Percentiles rank a stretch among this genome's conserved stretches.
phyloP scores from a whole-genome alignment of 2,888 invertebrate genomes.

The Andricus quercusramuli region DNA sequence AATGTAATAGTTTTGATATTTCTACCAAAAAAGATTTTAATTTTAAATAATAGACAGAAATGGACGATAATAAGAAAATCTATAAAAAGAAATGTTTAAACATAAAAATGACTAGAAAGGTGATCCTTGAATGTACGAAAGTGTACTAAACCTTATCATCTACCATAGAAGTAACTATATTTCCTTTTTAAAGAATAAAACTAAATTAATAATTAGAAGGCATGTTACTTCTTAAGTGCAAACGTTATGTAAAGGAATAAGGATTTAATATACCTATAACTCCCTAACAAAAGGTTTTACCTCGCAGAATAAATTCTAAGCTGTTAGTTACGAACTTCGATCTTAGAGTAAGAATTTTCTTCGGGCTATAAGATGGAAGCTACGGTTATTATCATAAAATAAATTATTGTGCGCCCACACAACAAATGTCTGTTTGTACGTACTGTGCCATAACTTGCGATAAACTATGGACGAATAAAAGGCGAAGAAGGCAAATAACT shows the following conservation, averaged over 20 bases:
- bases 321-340: constrained; percentile 22
- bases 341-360: constrained; percentile 29
- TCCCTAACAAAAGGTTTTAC: constrained; percentile 7
- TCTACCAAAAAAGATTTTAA: no score
- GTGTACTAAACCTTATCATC: neutral
- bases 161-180: neutral
- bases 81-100: no score
- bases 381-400: constrained; percentile 59
- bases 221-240: neutral
- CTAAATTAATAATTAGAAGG: neutral
- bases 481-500: constrained; percentile 32
- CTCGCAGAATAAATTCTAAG: neutral
- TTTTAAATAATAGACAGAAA: no score
- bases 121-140: no score
- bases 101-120: no score
- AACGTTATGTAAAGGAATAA: neutral
- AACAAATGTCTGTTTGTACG: constrained; percentile 12
- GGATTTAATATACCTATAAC: neutral
- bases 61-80: no score
- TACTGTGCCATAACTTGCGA: constrained; percentile 30
- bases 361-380: constrained; percentile 21
- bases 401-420: constrained; percentile 55
- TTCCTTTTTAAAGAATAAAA: neutral
- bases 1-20: no score
- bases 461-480: constrained; percentile 32